Base-by-base conservation (phyloP, 2,888 invertebrate genomes). In the Drosophila mulleri region DNA sequence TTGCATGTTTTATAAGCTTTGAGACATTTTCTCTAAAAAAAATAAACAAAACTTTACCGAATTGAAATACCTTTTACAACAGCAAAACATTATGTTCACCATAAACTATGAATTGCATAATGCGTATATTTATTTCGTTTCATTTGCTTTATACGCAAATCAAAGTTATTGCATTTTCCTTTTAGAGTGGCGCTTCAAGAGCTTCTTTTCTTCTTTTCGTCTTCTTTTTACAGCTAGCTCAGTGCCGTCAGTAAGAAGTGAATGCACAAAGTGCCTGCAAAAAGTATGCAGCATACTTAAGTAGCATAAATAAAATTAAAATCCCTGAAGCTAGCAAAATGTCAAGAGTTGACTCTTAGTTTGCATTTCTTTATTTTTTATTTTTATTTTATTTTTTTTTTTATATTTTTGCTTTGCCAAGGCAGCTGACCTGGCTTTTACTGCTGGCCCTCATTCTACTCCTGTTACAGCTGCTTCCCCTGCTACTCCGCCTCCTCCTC, bases 241-340 rank as follows among this genome's bases (percentile, higher is more conserved):
- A 52, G 20, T 16, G 9, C 18, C n/a, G n/a, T 14, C 56, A 12
- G 48, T 8, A 47, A 41, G 26, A 37, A 50, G n/a, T 53, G 53
- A n/a, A 0, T 2, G 53, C 52, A 47, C 9, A 52, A 35, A 52
- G 20, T 18, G 14, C 29, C 8, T 18, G 39, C 35, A 60, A 59
- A 44, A 63, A 57, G 42, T 35, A 47, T 50, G 37, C 53, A 42
- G 41, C 56, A 42, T 23, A 32, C 66, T 66, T 71, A 68, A 72
- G 59, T 66, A 57, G 42, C 54, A 69, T 61, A 71, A 72, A 72
- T 75, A 53, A 72, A 71, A 82, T 66, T 56, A 60, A 67, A 64
- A 66, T 72, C 67, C 73, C 58, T 54, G 67, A 74, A 72, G 64
- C 72, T 65, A 54, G 62, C 29, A 59, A 70, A 69, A 82, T 67